Conservation (phyloP, 2,888 invertebrate species). For the Dinocampus coccinellae region DNA sequence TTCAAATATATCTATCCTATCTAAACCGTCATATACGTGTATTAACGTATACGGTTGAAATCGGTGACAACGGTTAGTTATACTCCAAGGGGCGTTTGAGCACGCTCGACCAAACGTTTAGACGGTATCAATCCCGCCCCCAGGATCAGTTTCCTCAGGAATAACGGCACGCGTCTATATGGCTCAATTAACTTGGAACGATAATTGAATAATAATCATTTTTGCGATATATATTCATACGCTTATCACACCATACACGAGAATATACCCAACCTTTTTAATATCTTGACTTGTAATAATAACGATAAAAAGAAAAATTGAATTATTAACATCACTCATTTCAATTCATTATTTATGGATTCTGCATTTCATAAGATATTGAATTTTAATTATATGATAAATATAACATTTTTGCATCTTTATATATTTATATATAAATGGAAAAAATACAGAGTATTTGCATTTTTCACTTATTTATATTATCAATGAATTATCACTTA, state of each 20-base stretch:
- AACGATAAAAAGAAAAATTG: too few species aligned
- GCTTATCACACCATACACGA: slow-evolving; percentile 22
- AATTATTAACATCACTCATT: slow-evolving; percentile 18
- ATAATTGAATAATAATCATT: slow-evolving; percentile 37
- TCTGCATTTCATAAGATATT: too few species aligned
- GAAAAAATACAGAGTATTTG: too few species aligned
- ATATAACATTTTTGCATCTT: too few species aligned
- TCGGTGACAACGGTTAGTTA: slow-evolving; percentile 34
- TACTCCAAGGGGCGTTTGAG: slow-evolving; percentile 26
- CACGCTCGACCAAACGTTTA: slow-evolving; percentile 22
- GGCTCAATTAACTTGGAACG: slow-evolving; percentile 31
- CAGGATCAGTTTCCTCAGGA: slow-evolving; percentile 30
- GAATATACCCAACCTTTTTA: neutral
- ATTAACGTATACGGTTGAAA: slow-evolving; percentile 25
- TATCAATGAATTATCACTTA: too few species aligned
- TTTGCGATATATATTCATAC: slow-evolving; percentile 7
- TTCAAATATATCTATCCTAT: slow-evolving; percentile 4
- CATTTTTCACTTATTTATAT: too few species aligned
- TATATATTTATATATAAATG: too few species aligned
- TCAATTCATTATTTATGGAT: too few species aligned
- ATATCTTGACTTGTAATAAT: too few species aligned
- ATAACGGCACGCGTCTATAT: slow-evolving; percentile 25
- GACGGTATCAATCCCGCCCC: slow-evolving; percentile 29
- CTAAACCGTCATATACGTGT: slow-evolving; percentile 19
- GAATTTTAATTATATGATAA: too few species aligned